A percentile compares a stretch with the other conserved stretches of the same genome.
phyloP scores from a whole-genome alignment of 2,797 vertebrate genomes.

The Parambassis ranga region DNA sequence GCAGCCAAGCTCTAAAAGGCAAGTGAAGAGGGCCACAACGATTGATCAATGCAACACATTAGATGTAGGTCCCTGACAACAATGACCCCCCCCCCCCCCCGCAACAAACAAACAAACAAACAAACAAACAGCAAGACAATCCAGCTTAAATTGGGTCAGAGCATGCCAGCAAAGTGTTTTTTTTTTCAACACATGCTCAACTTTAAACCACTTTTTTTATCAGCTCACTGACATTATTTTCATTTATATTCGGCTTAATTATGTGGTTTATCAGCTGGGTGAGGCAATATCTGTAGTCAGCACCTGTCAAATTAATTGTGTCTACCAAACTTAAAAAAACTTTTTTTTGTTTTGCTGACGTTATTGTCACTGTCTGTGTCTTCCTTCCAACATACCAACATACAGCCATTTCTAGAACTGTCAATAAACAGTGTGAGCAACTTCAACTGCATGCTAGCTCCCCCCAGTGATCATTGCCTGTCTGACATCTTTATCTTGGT shows the following conservation, averaged over 20 bases:
- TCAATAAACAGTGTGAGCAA: slow-evolving; percentile 19
- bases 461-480: slow-evolving; percentile 71
- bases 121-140: slow-evolving; percentile 11
- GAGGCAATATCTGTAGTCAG: slow-evolving; percentile 4
- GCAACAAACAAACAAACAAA: slow-evolving; percentile 12
- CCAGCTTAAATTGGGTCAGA: slow-evolving; percentile 8
- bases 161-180: neutral
- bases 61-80: slow-evolving; percentile 1
- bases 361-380: neutral
- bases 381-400: neutral
- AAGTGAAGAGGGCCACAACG: neutral
- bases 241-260: slow-evolving; percentile 9
- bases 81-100: neutral
- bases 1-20: slow-evolving; percentile 18
- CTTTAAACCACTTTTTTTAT: slow-evolving; percentile 6
- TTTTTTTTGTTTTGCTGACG: slow-evolving; percentile 3
- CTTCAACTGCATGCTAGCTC: slow-evolving; percentile 67
- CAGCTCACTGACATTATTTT: slow-evolving; percentile 25
- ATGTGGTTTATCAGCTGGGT: neutral
- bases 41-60: slow-evolving; percentile 36
- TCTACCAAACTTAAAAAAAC: slow-evolving; percentile 5
- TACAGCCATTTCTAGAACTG: slow-evolving; percentile 25
- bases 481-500: slow-evolving; percentile 29
- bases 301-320: slow-evolving; percentile 26
- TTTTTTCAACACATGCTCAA: neutral